phyloP scores from a whole-genome alignment of 1,140 invertebrate species.

The Heliconius himera region DNA sequence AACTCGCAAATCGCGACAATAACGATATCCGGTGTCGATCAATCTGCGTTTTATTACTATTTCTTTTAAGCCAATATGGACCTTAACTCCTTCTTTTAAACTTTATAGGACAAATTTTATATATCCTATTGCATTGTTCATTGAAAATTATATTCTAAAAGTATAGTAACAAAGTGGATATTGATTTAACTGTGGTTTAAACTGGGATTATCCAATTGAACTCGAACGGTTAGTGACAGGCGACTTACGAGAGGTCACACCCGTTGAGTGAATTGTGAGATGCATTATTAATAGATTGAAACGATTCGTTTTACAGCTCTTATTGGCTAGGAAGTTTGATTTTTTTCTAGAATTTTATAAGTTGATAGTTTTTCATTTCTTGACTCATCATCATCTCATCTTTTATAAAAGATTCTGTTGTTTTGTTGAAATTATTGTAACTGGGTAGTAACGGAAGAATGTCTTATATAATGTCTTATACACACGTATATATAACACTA shows the following conservation, averaged over 20 bases:
- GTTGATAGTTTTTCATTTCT: neutral
- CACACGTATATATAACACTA: no score
- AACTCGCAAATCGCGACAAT: conserved; percentile 44
- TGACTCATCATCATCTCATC: neutral
- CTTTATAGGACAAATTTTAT: conserved; percentile 1
- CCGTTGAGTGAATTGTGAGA: conserved; percentile 46
- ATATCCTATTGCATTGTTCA: neutral
- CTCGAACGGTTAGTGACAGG: conserved; percentile 44
- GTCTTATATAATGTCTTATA: no score
- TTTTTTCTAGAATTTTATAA: neutral
- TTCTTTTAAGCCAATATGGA: neutral
- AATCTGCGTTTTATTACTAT: conserved; percentile 26
- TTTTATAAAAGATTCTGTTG: neutral
- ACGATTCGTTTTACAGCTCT: neutral
- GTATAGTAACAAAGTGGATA: neutral
- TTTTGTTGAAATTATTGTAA: no score
- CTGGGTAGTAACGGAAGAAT: no score
- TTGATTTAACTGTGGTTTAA: neutral
- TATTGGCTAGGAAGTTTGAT: neutral
- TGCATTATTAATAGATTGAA: conserved; percentile 12
- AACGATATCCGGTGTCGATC: conserved; percentile 53
- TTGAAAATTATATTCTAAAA: neutral
- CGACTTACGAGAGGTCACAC: conserved; percentile 41
- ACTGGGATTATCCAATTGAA: conserved; percentile 44
- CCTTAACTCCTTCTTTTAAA: conserved; percentile 10